phyloP scores from a whole-genome alignment of 2,797 vertebrate species.

The Epinephelus coioides region DNA sequence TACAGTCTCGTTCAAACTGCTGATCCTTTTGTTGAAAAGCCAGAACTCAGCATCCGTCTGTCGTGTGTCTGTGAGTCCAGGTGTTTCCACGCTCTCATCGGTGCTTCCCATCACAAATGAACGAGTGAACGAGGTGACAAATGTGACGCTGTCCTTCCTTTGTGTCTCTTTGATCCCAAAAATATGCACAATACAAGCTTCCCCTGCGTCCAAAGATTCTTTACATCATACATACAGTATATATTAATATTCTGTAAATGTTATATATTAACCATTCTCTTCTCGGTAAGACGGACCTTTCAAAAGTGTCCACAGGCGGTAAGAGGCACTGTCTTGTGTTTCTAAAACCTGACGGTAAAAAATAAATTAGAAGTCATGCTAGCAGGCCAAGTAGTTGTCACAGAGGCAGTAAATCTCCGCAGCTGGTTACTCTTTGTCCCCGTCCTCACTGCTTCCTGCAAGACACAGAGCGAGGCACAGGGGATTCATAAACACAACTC shows the following conservation, averaged over 20 bases:
- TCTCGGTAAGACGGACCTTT: constrained; percentile 30
- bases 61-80: constrained; percentile 1
- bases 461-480: constrained; percentile 26
- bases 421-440: constrained; percentile 83
- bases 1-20: constrained; percentile 58
- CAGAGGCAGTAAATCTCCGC: constrained; percentile 61
- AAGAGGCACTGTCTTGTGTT: constrained; percentile 83
- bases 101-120: constrained; percentile 19
- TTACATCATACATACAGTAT: constrained; percentile 54
- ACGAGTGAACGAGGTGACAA: constrained; percentile 43
- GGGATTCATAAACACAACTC: neutral
- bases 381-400: constrained; percentile 34
- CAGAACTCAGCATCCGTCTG: neutral
- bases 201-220: constrained; percentile 47
- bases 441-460: constrained; percentile 89
- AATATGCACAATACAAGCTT: constrained; percentile 61
- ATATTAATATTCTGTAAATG: constrained; percentile 68
- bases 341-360: constrained; percentile 71
- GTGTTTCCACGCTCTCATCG: constrained; percentile 28
- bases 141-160: constrained; percentile 50
- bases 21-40: constrained; percentile 36
- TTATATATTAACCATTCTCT: constrained; percentile 65
- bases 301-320: constrained; percentile 69
- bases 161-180: constrained; percentile 62
- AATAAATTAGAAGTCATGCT: constrained; percentile 66